These are phyloP conservation scores for Yponomeuta cagnagella DNA, from an alignment of 2,888 invertebrate genomes.

Conservation along the genomic window DNA sequence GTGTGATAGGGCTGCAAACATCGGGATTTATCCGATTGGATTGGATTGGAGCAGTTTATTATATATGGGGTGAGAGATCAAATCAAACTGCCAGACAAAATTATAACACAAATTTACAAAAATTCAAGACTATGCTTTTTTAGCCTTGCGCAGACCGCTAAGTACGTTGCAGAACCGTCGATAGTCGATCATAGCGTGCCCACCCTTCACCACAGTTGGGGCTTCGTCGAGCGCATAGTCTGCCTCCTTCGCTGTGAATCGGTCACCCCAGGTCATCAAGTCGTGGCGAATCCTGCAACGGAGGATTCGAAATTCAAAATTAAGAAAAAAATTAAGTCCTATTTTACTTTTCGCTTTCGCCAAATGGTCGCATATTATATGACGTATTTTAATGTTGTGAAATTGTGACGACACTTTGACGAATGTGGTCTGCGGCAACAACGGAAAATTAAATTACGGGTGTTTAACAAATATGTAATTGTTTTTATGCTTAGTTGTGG, in stretches of 20 bases:
- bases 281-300: constrained; percentile 77
- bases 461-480: too few relatives aligned
- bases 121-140: background rate
- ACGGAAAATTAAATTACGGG: too few relatives aligned
- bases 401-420: too few relatives aligned
- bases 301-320: constrained; percentile 16
- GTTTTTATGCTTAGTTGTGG: too few relatives aligned
- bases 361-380: too few relatives aligned
- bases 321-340: background rate
- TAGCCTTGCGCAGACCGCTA: constrained; percentile 67
- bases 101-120: background rate
- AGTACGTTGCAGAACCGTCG: constrained; percentile 77
- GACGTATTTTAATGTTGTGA: too few relatives aligned
- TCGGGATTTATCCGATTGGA: too few relatives aligned
- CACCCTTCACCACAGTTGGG: constrained; percentile 72
- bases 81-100: too few relatives aligned
- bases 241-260: constrained; percentile 78
- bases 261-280: constrained; percentile 79
- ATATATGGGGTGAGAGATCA: too few relatives aligned
- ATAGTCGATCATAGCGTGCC: constrained; percentile 77
- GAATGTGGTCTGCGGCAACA: too few relatives aligned
- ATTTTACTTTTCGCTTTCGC: background rate
- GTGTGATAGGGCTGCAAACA: too few relatives aligned
- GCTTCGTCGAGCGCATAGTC: constrained; percentile 78
- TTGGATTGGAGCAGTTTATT: too few relatives aligned